Base-by-base conservation (phyloP, 2,888 invertebrate species). In the Luperina nickerlii region DNA sequence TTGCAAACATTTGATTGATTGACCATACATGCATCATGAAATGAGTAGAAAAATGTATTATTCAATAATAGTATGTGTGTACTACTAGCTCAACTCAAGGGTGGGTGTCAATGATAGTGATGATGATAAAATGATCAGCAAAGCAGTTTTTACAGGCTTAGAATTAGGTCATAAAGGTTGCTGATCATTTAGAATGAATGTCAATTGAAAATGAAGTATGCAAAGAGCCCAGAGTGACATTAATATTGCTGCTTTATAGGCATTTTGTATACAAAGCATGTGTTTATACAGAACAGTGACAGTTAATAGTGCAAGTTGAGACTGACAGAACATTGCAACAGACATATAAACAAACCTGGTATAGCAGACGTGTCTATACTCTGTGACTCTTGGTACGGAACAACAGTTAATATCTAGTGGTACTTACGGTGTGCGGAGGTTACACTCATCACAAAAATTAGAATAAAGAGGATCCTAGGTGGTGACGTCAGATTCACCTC, bases 261-360 rank as follows among this genome's bases (percentile, higher is more conserved):
- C 85, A 82, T 83, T 67, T 86, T 84, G 82, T 88, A 86, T 84
- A 90, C 78, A 83, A 90, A 90, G 90, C 90, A 82, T 76, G 86
- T 90, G 87, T 81, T 82, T 84, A 27, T 84, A 85, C 65, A 84
- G 66, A 85, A 82, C 69, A 82, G 90, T 83, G 84, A 85, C 72
- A 84, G 89, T 84, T 80, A 84, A 83, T 79, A 84, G 89, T 90
- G 90, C 89, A 88, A 83, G 81, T 84, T 90, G 90, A 89, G 90
- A 90, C 90, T 90, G 89, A 90, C 90, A 90, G 90, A 89, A 89
- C 88, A 87, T 89, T 79, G 89, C 85, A 87, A 84, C 79, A 89
- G 88, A 89, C 89, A 90, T 89, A 76, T 86, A 88, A 89, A 89
- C 89, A 89, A 89, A 89, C 89, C 89, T 89, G 89, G 89, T 82